Evolutionary conservation across 2,113 vertebrate species (phyloP).

Genomic region (Pionites leucogaster): DNA sequence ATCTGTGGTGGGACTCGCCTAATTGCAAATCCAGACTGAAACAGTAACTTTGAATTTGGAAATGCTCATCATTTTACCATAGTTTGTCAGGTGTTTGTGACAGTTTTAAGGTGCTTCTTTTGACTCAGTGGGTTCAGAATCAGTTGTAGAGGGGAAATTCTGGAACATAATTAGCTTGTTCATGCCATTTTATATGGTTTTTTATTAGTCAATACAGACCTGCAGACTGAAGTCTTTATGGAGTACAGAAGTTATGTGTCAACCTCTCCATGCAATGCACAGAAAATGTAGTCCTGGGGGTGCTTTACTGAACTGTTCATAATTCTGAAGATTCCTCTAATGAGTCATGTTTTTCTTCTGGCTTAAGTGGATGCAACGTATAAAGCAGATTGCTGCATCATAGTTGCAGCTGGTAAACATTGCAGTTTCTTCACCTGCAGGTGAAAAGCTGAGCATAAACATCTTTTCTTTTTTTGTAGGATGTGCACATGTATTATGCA

Average conservation of each 20-base stretch:
- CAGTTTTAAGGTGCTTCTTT: conserved; percentile 37
- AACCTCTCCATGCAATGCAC: neutral
- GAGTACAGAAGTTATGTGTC: neutral
- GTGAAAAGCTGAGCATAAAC: neutral
- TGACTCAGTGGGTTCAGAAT: conserved; percentile 19
- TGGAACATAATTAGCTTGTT: conserved; percentile 45
- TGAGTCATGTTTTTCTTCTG: neutral
- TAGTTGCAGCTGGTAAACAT: neutral
- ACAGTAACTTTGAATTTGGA: conserved; percentile 17
- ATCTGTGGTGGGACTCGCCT: conserved; percentile 1
- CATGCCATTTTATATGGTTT: neutral
- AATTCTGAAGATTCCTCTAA: neutral
- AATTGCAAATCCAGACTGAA: conserved; percentile 52
- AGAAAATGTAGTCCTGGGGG: neutral
- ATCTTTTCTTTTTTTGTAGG: neutral
- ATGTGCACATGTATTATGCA: neutral
- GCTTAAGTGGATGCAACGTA: neutral
- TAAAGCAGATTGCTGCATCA: neutral
- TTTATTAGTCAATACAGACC: neutral
- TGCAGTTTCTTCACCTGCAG: neutral
- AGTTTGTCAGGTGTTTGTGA: neutral
- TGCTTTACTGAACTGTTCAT: conserved; percentile 15
- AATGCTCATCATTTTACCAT: neutral
- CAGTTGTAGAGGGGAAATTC: neutral
- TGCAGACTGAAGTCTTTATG: conserved; percentile 21